Percentiles rank a stretch among this genome's conserved stretches.
Conservation (phyloP, 1,140 invertebrate species). For the Orchesella cincta region DNA sequence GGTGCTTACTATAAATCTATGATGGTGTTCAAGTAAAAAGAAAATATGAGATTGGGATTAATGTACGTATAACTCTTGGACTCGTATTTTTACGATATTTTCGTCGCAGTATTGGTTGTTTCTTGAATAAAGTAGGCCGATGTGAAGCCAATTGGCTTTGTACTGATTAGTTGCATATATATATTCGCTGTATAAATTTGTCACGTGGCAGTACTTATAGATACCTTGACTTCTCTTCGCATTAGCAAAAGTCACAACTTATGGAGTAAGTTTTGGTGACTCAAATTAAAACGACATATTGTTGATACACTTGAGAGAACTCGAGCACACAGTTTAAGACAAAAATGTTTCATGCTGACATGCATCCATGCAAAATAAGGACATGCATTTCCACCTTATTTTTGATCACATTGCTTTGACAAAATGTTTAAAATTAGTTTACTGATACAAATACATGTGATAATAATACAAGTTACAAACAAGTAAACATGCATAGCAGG, state of each 20-base stretch:
- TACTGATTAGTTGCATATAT: not conserved
- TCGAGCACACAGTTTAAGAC: not conserved
- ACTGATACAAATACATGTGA: not conserved
- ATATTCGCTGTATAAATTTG: not conserved
- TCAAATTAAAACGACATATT: not conserved
- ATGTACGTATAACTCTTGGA: too few relatives aligned
- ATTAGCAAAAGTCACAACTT: too few relatives aligned
- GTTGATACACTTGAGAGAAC: not conserved
- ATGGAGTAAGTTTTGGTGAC: too few relatives aligned
- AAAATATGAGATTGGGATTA: too few relatives aligned
- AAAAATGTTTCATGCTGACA: not conserved
- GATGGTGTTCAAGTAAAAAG: too few relatives aligned
- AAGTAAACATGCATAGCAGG: not conserved
- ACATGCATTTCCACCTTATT: not conserved
- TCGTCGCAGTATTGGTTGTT: too few relatives aligned
- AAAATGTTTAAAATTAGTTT: not conserved
- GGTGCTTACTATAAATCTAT: not conserved
- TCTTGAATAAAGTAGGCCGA: not conserved
- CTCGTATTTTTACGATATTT: too few relatives aligned
- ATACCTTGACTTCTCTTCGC: not conserved
- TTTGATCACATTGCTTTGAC: not conserved
- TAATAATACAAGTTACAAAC: not conserved
- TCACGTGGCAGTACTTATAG: not conserved
- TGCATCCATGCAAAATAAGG: not conserved
- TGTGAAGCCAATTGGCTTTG: not conserved